Base-by-base conservation (phyloP, 2,113 vertebrate species). In the Channa maculata region DNA sequence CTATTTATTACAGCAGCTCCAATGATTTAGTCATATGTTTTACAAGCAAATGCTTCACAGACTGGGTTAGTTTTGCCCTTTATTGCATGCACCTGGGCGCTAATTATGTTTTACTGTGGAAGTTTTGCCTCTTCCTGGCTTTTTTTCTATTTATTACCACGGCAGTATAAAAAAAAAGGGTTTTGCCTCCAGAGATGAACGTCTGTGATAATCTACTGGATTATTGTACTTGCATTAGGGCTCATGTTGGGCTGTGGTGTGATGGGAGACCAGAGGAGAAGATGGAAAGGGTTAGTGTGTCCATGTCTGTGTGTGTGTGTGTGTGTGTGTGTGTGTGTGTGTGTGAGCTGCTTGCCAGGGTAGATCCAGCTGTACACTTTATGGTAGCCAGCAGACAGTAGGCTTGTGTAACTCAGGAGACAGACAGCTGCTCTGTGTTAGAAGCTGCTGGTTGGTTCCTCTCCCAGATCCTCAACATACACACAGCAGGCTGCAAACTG, bases 371-470 rank as follows among this genome's bases (percentile, higher is more conserved):
- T 89, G 83, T 84, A 87, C 70, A 83, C 62, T 89, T 86, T 77
- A 79, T 63, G 79, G 81, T 66, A 86, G 77, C 80, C 79, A 83
- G 86, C 86, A 89, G 86, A 90, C 80, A 85, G 86, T 86, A 61
- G 83, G 75, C 86, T 89, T 80, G 80, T 86, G 80, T 91, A 90
- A 88, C 83, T 84, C 79, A 64, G 86, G 81, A 90, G 88, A 91
- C 77, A 84, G 85, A 88, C 94, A 93, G 91, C 91, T 93, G 93
- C 84, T 93, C 79, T 83, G 81, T 73, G 83, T 92, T 92, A 83
- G 83, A 79, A 83, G 80, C 86, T 86, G 71, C 85, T 80, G 68
- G 72, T 84, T 80, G 77, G 76, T 82, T 83, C 65, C 67, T 84
- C 72, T 85, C 77, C 69, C 68, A 78, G 79, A 81, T 80, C 68